A percentile compares a stretch with the other conserved stretches of the same genome.
These are phyloP conservation scores for Tetheella fluctuosa DNA, from an alignment of 2,888 invertebrate species.

Conservation along the genomic window DNA sequence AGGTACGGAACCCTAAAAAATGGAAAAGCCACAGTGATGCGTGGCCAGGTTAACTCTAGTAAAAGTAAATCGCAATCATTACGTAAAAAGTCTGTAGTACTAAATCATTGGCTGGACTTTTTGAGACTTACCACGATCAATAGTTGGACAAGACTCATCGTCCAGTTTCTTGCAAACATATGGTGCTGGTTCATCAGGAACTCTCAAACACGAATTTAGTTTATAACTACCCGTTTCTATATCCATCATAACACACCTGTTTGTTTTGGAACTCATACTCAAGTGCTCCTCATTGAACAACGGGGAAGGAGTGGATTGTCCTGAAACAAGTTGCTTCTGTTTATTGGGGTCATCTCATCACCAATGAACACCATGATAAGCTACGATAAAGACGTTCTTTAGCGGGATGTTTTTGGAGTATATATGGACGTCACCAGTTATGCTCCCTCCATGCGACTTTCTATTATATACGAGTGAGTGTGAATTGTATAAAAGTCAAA, in stretches of 20 bases:
- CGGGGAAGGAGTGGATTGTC: conserved; percentile 26
- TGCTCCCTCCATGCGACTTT: no score
- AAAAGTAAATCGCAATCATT: not conserved
- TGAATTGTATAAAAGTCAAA: no score
- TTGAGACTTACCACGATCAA: conserved; percentile 28
- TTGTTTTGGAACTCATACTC: not conserved
- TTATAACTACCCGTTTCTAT: conserved; percentile 25
- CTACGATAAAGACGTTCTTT: no score
- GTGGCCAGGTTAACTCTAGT: no score
- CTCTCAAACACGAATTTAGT: conserved; percentile 18
- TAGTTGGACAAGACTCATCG: conserved; percentile 33
- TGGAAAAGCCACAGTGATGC: no score
- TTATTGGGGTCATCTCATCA: no score
- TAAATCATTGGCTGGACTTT: not conserved
- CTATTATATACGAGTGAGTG: no score
- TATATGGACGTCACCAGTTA: no score
- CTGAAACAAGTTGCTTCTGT: conserved; percentile 22
- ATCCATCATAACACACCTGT: conserved; percentile 27
- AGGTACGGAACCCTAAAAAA: no score
- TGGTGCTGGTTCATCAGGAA: conserved; percentile 14
- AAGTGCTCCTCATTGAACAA: conserved; percentile 16
- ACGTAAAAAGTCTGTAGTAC: no score
- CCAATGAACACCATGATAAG: no score
- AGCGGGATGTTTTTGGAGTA: no score
- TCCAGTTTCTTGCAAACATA: conserved; percentile 36